Evolutionary conservation across 2,797 vertebrate genomes (phyloP).

Genomic region (Lagorchestes hirsutus): DNA sequence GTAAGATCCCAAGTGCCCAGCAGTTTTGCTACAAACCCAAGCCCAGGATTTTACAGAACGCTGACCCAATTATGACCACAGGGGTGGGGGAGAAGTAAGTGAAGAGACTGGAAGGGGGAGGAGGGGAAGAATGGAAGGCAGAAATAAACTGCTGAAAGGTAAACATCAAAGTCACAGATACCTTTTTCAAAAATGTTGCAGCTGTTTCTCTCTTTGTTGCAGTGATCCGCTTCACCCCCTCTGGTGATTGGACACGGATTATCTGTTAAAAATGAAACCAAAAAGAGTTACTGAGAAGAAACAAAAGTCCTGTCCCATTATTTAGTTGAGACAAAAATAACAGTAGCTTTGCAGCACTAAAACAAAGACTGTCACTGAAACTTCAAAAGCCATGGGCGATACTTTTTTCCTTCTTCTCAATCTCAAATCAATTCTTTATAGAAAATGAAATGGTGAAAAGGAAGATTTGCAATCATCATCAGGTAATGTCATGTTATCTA

Average conservation of each 20-base stretch:
- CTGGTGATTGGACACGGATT: constrained; percentile 96
- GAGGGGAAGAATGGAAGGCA: neutral
- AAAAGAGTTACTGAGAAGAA: neutral
- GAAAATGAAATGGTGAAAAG: neutral
- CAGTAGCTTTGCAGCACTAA: neutral
- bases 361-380: constrained; percentile 2
- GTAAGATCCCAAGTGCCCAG: neutral
- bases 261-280: constrained; percentile 84
- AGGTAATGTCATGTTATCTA: accelerated
- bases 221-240: constrained; percentile 95
- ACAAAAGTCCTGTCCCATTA: neutral
- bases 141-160: neutral
- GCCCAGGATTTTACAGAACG: neutral
- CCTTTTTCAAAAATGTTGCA: constrained; percentile 96
- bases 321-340: neutral
- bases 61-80: neutral
- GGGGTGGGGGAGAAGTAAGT: neutral
- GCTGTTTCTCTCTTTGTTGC: constrained; percentile 95
- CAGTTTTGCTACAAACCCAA: neutral
- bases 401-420: neutral
- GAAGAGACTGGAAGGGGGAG: neutral
- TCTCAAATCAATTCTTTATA: neutral
- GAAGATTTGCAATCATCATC: accelerated
- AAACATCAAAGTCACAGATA: constrained; percentile 66
- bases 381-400: neutral